Percentiles rank a stretch among this genome's conserved stretches.
phyloP scores from a whole-genome alignment of 2,888 invertebrate species.

The Oscheius sp. region DNA sequence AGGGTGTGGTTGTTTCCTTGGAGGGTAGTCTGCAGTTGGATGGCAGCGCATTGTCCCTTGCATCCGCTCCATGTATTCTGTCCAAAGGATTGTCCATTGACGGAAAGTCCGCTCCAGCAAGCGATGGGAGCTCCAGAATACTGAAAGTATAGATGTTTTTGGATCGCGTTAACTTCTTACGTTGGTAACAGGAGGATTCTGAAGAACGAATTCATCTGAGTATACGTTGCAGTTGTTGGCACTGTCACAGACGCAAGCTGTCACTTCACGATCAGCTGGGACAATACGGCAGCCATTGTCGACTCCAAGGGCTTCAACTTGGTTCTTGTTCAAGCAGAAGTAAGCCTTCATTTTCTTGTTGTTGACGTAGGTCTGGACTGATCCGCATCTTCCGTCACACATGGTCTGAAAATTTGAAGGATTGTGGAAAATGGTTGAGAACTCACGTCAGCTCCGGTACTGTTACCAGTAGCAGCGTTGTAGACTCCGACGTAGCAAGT shows the following conservation, averaged over 20 bases:
- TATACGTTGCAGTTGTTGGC: slow-evolving; percentile 50
- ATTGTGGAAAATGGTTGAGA: too few relatives aligned
- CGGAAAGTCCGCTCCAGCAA: slow-evolving; percentile 51
- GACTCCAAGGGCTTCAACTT: slow-evolving; percentile 47
- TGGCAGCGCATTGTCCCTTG: slow-evolving; percentile 51
- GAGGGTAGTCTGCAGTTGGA: slow-evolving; percentile 40
- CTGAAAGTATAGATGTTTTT: slow-evolving; percentile 6
- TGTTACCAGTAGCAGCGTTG: slow-evolving; percentile 46
- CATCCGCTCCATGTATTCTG: slow-evolving; percentile 35
- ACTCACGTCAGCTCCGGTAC: slow-evolving; percentile 32
- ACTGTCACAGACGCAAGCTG: slow-evolving; percentile 48
- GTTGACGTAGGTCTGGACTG: slow-evolving; percentile 41
- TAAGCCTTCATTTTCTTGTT: slow-evolving; percentile 50
- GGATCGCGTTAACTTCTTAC: background rate
- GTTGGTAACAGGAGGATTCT: background rate
- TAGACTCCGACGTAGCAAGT: slow-evolving; percentile 51
- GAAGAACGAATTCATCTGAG: background rate
- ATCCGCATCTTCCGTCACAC: slow-evolving; percentile 56
- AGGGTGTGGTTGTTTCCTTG: slow-evolving; percentile 25
- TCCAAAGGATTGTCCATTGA: slow-evolving; percentile 45
- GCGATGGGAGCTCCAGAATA: slow-evolving; percentile 37
- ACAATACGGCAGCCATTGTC: slow-evolving; percentile 45
- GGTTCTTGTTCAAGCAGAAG: slow-evolving; percentile 48
- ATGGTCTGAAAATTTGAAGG: slow-evolving; percentile 31
- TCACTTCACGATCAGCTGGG: slow-evolving; percentile 44